A percentile compares a stretch with the other conserved stretches of the same genome.
phyloP scores from a whole-genome alignment of 2,113 vertebrate genomes.

The Macquaria australasica region DNA sequence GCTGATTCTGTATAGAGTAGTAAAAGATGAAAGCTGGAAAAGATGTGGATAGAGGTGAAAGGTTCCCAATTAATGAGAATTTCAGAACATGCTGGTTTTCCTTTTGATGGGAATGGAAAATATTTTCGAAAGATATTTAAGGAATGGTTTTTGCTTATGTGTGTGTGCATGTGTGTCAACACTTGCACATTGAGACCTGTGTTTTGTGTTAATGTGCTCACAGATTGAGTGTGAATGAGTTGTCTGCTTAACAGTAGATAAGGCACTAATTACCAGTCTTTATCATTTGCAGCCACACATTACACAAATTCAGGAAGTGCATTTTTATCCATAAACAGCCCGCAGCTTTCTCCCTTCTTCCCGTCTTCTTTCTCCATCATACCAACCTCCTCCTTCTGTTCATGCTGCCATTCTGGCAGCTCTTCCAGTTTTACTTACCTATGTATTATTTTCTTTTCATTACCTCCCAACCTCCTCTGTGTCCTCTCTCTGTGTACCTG shows the following conservation, averaged over 20 bases:
- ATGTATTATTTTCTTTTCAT: slow-evolving; percentile 42
- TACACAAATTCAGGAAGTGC: slow-evolving; percentile 48
- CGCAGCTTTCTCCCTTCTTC: slow-evolving; percentile 29
- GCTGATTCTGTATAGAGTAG: slow-evolving; percentile 8
- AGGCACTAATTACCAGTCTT: slow-evolving; percentile 58
- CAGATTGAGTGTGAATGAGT: slow-evolving; percentile 50
- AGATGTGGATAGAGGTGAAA: background rate
- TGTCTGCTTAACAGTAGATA: slow-evolving; percentile 58
- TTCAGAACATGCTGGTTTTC: background rate
- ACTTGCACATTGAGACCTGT: slow-evolving; percentile 3
- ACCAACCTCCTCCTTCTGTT: slow-evolving; percentile 11
- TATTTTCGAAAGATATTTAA: background rate
- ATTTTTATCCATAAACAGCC: slow-evolving; percentile 50
- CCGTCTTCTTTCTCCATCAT: slow-evolving; percentile 22
- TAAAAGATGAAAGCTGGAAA: background rate
- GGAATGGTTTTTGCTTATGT: background rate
- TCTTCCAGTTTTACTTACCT: slow-evolving; percentile 43
- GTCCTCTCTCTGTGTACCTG: slow-evolving; percentile 29
- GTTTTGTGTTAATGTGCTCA: slow-evolving; percentile 27
- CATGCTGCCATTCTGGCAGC: slow-evolving; percentile 38
- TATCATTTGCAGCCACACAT: slow-evolving; percentile 49
- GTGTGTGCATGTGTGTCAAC: background rate
- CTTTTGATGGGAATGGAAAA: background rate
- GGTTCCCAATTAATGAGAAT: background rate
- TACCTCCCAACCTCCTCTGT: slow-evolving; percentile 36